Evolutionary conservation across 2,888 invertebrate genomes (phyloP).

Genomic region (Drosophila siamana): DNA sequence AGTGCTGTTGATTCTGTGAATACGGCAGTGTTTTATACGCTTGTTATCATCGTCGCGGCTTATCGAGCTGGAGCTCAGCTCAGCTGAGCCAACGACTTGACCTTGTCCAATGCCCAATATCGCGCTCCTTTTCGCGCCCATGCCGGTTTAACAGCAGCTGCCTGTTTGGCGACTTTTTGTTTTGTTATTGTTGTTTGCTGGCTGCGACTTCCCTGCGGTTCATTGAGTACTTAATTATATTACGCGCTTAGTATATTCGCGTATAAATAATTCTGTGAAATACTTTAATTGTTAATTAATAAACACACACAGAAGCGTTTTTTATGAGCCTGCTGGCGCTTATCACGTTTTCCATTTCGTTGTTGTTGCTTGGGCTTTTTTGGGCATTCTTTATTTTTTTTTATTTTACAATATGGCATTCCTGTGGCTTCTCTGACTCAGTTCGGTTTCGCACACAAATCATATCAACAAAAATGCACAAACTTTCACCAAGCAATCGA

Average conservation of each 20-base stretch:
- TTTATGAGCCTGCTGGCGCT: conserved; percentile 7
- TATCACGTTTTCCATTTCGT: conserved; percentile 13
- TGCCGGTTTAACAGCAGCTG: conserved; percentile 65
- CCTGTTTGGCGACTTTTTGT: conserved; percentile 68
- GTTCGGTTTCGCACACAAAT: conserved; percentile 26
- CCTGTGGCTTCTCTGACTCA: conserved; percentile 40
- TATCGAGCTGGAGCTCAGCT: conserved; percentile 51
- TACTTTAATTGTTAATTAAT: conserved; percentile 16
- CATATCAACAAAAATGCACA: conserved; percentile 11
- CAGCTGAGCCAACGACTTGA: conserved; percentile 51
- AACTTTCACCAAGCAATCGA: conserved; percentile 45
- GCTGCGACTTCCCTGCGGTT: conserved; percentile 71
- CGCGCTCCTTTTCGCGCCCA: conserved; percentile 54
- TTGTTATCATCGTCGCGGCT: conserved; percentile 70
- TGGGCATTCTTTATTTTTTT: conserved; percentile 19
- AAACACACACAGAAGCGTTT: conserved; percentile 1
- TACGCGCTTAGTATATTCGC: conserved; percentile 42
- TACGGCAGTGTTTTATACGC: conserved; percentile 71
- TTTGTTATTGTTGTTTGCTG: conserved; percentile 13
- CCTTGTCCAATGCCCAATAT: conserved; percentile 57
- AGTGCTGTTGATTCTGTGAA: conserved; percentile 56
- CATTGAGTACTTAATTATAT: conserved; percentile 79
- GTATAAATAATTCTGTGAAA: conserved; percentile 26
- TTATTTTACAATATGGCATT: conserved; percentile 36
- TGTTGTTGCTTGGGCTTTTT: conserved; percentile 30